Base-by-base conservation (phyloP, 2,113 vertebrate species). In the Scalopus aquaticus region DNA sequence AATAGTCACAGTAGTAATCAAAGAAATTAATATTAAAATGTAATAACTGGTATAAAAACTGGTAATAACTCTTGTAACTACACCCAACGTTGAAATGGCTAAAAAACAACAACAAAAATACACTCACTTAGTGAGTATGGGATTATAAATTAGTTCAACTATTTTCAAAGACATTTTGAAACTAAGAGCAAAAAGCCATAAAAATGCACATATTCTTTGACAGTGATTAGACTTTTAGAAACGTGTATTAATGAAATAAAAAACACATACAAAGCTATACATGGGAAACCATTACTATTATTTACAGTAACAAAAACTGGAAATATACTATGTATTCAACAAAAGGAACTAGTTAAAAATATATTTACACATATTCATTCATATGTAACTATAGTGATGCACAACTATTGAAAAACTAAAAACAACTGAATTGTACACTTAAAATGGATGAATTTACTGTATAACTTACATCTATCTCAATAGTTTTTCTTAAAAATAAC, bases 1-100 rank as follows among this genome's bases (percentile, higher is more conserved):
- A 81, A 67, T 17, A 67, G 37, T 56, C 58, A 70, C 6, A 94
- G 8, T 15, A 87, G 20, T 77, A 91, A 95, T 73, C 26, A 81
- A 88, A 85, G 28, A 95, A 83, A 94, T 90, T 5, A 94, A 84
- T 12, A 87, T 72, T 92, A 94, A 88, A 97, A 77, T n/a, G n/a
- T n/a, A n/a, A n/a, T n/a, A n/a, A n/a, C n/a, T n/a, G n/a, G n/a
- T n/a, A n/a, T n/a, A n/a, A n/a, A 72, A 76, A 77, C 20, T 80
- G 9, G 37, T 85, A 86, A 67, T n/a, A 67, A 74, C 30, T 82
- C 13, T 95, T 58, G 28, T 89, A 95, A 92, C 82, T 26, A 85
- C 2, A 80, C 78, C 28, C 30, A 91, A 84, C 13, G 42, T 65
- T 95, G 51, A 70, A 9, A n/a, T 84, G 16, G 3, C 37, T 26